Percentiles rank a stretch among this genome's conserved stretches.
These are phyloP conservation scores for Zalophus californianus DNA, from an alignment of 2,797 vertebrate genomes.

Conservation along the genomic window DNA sequence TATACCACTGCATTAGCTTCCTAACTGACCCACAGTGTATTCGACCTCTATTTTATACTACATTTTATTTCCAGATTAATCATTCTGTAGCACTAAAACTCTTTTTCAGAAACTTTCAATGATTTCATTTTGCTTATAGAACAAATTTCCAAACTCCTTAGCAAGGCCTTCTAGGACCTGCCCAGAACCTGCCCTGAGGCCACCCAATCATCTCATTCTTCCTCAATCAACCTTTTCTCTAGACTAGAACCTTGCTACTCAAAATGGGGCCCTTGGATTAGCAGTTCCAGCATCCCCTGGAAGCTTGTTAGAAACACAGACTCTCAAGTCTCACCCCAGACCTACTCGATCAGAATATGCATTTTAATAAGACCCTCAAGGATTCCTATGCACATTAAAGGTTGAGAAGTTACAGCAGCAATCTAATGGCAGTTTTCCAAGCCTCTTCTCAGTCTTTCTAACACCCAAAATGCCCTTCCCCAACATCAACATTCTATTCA, in stretches of 20 bases:
- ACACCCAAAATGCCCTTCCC: not conserved
- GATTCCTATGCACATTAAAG: not conserved
- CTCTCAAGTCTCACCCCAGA: not conserved
- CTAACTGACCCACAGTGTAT: not conserved
- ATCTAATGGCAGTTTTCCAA: not conserved
- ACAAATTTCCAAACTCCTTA: conserved; percentile 2
- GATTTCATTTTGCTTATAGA: not conserved
- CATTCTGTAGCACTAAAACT: not conserved
- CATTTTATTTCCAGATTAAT: not conserved
- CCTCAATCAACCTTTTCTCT: not conserved
- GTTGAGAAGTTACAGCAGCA: not conserved
- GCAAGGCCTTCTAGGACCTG: not conserved
- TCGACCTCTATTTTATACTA: not conserved
- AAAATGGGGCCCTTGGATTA: not conserved
- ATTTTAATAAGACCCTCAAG: conserved; percentile 34
- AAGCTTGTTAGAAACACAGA: not conserved
- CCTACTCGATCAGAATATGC: not conserved
- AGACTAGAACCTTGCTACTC: conserved; percentile 12
- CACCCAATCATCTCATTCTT: not conserved
- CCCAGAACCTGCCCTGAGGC: not conserved
- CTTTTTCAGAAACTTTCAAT: not conserved
- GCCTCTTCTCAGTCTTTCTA: not conserved
- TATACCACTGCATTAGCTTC: not conserved
- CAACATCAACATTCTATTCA: not conserved
- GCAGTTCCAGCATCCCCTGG: not conserved